Evolutionary conservation across 2,113 vertebrate genomes (phyloP), one percentile per base, ranked within the genome.

Genomic region (Paedocypris sp.): DNA sequence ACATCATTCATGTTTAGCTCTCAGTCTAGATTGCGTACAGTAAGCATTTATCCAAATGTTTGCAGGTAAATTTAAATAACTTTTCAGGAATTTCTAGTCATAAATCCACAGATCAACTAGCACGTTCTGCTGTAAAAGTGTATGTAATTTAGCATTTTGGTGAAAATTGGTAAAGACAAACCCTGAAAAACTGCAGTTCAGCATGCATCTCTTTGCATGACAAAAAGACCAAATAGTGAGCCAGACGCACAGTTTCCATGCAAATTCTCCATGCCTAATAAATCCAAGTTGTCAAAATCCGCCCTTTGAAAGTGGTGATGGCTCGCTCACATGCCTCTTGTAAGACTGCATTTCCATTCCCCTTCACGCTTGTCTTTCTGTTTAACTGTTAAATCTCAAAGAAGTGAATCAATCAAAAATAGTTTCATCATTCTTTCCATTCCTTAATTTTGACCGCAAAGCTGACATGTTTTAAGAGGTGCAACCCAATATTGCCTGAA

Each of bases 401-500:
- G 76, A 70, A 62, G 54, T 68, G 38, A 38, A 58, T 71, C 67
- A 79, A 77, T 72, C 72, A 82, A 82, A 84, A 67, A 71, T 79
- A 79, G 77, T 82, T 83, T 81, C 78, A 79, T 77, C 72, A 81
- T 82, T 83, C 85, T 43, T 85, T 85, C 83, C 83, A 83, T 85
- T 80, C 77, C 82, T 85, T 84, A 80, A 83, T 84, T 85, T 83
- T 82, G 57, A 81, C 83, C 83, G 76, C 83, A 82, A 78, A 82
- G 81, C 71, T 79, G 78, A 82, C 77, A 78, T 85, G 83, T 85
- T 87, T 86, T 85, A 85, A 81, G 82, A 86, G 82, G 80, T 85
- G 84, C 83, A 86, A 86, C 82, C 75, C 80, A 85, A 87, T 86
- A 84, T 87, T 83, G 79, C 80, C 73, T 81, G 81, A 86, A 84